A percentile compares a stretch with the other conserved stretches of the same genome.
These are phyloP conservation scores for Molanna angustata DNA, from an alignment of 2,888 invertebrate genomes.

Conservation along the genomic window DNA sequence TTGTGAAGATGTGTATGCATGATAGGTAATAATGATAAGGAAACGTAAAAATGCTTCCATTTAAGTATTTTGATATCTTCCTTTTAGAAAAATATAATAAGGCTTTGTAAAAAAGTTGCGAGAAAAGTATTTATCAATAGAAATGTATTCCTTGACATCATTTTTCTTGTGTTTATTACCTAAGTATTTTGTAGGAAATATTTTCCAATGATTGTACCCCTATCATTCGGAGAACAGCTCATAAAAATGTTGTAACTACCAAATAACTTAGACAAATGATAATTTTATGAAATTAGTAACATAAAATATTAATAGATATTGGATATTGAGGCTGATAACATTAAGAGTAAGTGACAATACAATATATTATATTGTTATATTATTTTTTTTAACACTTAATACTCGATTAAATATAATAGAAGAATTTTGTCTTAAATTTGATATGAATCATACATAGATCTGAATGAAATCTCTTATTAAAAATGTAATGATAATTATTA, in stretches of 20 bases:
- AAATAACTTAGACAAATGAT: slow-evolving; percentile 27
- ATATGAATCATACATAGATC: no score
- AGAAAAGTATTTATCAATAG: background rate
- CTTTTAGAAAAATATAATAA: background rate
- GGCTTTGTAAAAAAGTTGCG: background rate
- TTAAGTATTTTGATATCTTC: background rate
- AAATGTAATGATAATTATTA: no score
- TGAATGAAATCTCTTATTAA: no score
- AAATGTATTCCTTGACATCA: no score
- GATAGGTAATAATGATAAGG: no score
- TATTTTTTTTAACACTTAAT: background rate
- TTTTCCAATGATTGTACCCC: no score
- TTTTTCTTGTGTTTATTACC: no score
- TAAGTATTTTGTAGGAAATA: no score
- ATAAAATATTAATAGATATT: no score
- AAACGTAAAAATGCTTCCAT: slow-evolving; percentile 6
- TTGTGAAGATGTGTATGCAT: no score
- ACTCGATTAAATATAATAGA: no score
- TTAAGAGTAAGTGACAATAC: slow-evolving; percentile 30
- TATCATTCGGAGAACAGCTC: slow-evolving; percentile 20
- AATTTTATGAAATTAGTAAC: slow-evolving; percentile 11
- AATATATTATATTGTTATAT: slow-evolving; percentile 1
- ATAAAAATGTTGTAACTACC: slow-evolving; percentile 25
- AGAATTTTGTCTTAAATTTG: no score
- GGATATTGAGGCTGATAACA: slow-evolving; percentile 31